Conservation (phyloP, 23 tunicate genomes). For the Phallusia fumigata region DNA sequence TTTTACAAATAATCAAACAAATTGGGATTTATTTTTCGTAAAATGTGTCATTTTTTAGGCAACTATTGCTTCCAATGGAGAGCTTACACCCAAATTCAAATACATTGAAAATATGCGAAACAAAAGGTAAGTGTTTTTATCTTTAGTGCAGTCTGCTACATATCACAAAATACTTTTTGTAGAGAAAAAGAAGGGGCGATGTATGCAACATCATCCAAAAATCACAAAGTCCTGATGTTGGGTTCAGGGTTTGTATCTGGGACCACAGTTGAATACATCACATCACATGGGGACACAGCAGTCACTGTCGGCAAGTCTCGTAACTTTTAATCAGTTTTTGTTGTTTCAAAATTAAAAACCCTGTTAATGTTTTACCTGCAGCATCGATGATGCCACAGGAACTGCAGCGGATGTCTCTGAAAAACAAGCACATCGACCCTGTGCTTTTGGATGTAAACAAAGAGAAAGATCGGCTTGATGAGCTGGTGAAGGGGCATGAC, state of each 20-base stretch:
- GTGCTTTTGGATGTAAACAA: conserved; percentile 57
- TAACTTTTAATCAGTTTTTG: neutral
- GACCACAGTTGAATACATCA: conserved; percentile 86
- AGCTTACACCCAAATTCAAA: conserved; percentile 68
- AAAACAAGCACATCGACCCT: conserved; percentile 58
- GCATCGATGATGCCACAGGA: conserved; percentile 47
- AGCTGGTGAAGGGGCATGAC: conserved; percentile 85
- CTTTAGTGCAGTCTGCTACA: neutral
- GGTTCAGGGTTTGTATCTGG: conserved; percentile 95
- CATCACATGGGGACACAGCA: conserved; percentile 82
- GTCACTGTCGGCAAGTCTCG: conserved; percentile 86
- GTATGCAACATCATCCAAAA: conserved; percentile 64
- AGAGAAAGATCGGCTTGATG: conserved; percentile 60
- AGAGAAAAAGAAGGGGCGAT: conserved; percentile 84
- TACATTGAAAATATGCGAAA: conserved; percentile 78
- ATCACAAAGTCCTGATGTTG: conserved; percentile 81
- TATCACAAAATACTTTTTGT: neutral
- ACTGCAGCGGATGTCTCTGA: conserved; percentile 34
- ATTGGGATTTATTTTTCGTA: too few relatives aligned
- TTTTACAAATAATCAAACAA: too few relatives aligned
- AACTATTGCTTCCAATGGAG: conserved; percentile 85
- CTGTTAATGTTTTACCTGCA: conserved; percentile 1
- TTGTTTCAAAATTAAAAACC: neutral
- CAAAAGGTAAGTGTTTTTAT: conserved; percentile 39
- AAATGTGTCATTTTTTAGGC: too few relatives aligned